These are phyloP conservation scores for Rhinoptilus africanus DNA, from an alignment of 2,113 vertebrate genomes.

Conservation along the genomic window DNA sequence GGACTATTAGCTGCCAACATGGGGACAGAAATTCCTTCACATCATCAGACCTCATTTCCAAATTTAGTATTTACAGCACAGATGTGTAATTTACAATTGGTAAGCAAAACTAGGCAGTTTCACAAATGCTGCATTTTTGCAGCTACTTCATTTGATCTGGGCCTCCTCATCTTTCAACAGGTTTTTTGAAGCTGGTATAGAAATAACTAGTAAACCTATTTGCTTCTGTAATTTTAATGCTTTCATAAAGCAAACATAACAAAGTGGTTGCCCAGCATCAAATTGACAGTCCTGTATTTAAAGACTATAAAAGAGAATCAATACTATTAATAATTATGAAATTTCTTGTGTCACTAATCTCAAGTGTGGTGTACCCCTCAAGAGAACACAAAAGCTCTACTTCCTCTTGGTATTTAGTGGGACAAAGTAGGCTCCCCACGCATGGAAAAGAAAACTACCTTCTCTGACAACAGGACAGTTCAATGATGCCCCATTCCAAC, in stretches of 20 bases:
- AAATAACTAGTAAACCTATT: neutral
- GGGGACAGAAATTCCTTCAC: neutral
- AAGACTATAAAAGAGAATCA: neutral
- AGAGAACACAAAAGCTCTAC: neutral
- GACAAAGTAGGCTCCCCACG: neutral
- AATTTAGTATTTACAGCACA: neutral
- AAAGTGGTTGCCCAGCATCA: neutral
- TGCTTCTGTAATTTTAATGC: neutral
- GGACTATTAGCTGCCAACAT: neutral
- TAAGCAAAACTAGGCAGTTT: neutral
- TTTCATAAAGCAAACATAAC: neutral
- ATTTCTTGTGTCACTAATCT: neutral
- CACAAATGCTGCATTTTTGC: neutral
- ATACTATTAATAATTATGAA: neutral
- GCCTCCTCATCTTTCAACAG: neutral
- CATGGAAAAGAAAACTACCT: neutral
- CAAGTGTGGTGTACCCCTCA: neutral
- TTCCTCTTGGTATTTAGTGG: neutral
- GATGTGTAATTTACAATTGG: neutral
- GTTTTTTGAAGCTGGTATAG: neutral
- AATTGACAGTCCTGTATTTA: neutral
- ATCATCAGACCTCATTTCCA: constrained; percentile 3
- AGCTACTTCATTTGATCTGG: neutral
- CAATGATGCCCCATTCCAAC: neutral
- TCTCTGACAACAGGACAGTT: neutral